Evolutionary conservation across 2,797 vertebrate species (phyloP).

Genomic region (Chelon labrosus): DNA sequence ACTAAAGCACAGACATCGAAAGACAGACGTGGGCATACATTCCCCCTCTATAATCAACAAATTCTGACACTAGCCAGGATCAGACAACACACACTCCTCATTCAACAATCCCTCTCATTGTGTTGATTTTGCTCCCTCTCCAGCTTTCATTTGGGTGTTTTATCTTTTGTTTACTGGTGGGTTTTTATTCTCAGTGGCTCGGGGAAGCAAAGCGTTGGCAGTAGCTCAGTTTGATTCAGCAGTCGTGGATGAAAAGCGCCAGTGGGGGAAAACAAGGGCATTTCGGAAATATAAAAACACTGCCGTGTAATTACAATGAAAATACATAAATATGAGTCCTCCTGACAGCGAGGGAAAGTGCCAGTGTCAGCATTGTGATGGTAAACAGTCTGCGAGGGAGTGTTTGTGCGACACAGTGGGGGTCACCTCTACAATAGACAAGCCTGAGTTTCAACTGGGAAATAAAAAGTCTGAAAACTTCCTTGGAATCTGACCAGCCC

Average conservation of each 20-base stretch:
- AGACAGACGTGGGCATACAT: slow-evolving; percentile 20
- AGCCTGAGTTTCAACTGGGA: slow-evolving; percentile 52
- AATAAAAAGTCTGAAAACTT: slow-evolving; percentile 69
- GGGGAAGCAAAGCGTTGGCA: slow-evolving; percentile 74
- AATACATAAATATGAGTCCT: slow-evolving; percentile 78
- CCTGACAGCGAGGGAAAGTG: slow-evolving; percentile 74
- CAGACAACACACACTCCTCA: slow-evolving; percentile 33
- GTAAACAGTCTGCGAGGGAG: slow-evolving; percentile 71
- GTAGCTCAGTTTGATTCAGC: slow-evolving; percentile 76
- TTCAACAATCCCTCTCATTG: slow-evolving; percentile 68
- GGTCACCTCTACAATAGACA: slow-evolving; percentile 67
- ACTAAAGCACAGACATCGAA: slow-evolving; percentile 12
- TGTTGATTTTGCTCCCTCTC: slow-evolving; percentile 68
- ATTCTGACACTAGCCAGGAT: slow-evolving; percentile 52
- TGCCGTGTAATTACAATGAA: slow-evolving; percentile 79
- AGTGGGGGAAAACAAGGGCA: slow-evolving; percentile 64
- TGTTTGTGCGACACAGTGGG: slow-evolving; percentile 70
- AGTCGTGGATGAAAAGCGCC: slow-evolving; percentile 70
- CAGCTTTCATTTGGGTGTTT: slow-evolving; percentile 69
- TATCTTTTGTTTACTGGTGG: slow-evolving; percentile 79
- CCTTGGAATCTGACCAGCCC: slow-evolving; percentile 45
- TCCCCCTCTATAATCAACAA: slow-evolving; percentile 45
- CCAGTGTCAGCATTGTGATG: slow-evolving; percentile 78
- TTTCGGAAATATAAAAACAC: slow-evolving; percentile 71
- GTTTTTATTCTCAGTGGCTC: slow-evolving; percentile 67